Evolutionary conservation across 1,140 invertebrate genomes (phyloP), one percentile per base, ranked within the genome.

Genomic region (Dreissena rostriformis): DNA sequence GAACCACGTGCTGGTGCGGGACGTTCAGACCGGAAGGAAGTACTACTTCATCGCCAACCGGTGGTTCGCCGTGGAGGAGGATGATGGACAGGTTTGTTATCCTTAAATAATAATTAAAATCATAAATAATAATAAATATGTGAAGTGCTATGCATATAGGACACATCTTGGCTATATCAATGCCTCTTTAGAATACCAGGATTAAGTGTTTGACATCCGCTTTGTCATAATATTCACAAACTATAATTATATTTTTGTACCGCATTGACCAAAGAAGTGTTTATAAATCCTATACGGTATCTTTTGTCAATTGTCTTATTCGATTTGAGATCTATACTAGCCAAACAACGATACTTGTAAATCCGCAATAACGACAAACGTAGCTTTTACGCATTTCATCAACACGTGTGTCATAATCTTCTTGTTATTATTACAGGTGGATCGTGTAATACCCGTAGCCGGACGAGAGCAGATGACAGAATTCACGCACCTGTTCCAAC

Each of bases 31-130:
- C 0, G 92, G 93, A 22, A 88, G 94, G 76, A 94, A 94, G 77
- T 95, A 91, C 87, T 90, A 94, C 79, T 95, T 95, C 86, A 93
- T 95, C 57, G 90, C 87, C 51, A 93, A 95, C 86, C 89, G 90
- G 66, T 95, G 95, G 95, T 93, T 95, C 79, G 95, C 95, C 71
- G 93, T 95, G 1, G 95, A 95, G 88, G 94, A 95, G 89, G 94
- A 93, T 28, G 95, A 95, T 90, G 95, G 95, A 68, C 87, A 94
- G 92, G 94, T 95, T 39, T 5, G 39, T 39, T 2, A 2, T 39
- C 39, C 8, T 39, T 2, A 39, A 39, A 39, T 2, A 39, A 8
- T 39, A 39, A 39, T 39, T 39, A 39, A n/a, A n/a, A n/a, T n/a
- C n/a, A n/a, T n/a, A n/a, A n/a, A n/a, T n/a, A n/a, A n/a, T n/a